Percentiles rank a stretch among this genome's conserved stretches.
phyloP scores from a whole-genome alignment of 2,113 vertebrate genomes.

The Spea bombifrons region DNA sequence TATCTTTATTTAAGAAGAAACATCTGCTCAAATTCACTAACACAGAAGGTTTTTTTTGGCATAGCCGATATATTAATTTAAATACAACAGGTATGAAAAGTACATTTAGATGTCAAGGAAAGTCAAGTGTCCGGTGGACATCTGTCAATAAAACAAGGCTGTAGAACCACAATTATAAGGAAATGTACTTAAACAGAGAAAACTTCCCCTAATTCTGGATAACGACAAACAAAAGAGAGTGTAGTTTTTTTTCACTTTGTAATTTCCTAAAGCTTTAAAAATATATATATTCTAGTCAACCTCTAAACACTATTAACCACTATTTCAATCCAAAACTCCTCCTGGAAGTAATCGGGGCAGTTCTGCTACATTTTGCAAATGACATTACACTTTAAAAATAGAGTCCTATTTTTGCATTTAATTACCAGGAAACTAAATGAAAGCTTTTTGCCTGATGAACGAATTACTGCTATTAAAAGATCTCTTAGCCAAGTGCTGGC shows the following conservation, averaged over 20 bases:
- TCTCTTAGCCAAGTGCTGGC: too few relatives aligned
- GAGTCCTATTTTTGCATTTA: slow-evolving; percentile 34
- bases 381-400: slow-evolving; percentile 30
- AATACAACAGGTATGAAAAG: too few relatives aligned
- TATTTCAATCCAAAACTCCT: neutral
- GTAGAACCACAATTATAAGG: neutral
- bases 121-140: too few relatives aligned
- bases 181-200: neutral
- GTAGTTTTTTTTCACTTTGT: too few relatives aligned
- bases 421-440: slow-evolving; percentile 38
- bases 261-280: neutral
- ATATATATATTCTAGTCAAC: neutral
- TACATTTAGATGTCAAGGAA: too few relatives aligned
- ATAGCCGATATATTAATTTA: too few relatives aligned
- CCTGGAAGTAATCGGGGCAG: neutral
- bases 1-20: too few relatives aligned
- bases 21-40: too few relatives aligned
- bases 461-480: slow-evolving; percentile 35
- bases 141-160: too few relatives aligned
- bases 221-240: too few relatives aligned
- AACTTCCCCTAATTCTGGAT: neutral
- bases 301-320: neutral
- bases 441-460: slow-evolving; percentile 25
- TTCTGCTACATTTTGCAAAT: slow-evolving; percentile 2
- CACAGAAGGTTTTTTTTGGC: too few relatives aligned